These are phyloP conservation scores for Eleutherodactylus coqui DNA, from an alignment of 2,797 vertebrate genomes.

Conservation along the genomic window DNA sequence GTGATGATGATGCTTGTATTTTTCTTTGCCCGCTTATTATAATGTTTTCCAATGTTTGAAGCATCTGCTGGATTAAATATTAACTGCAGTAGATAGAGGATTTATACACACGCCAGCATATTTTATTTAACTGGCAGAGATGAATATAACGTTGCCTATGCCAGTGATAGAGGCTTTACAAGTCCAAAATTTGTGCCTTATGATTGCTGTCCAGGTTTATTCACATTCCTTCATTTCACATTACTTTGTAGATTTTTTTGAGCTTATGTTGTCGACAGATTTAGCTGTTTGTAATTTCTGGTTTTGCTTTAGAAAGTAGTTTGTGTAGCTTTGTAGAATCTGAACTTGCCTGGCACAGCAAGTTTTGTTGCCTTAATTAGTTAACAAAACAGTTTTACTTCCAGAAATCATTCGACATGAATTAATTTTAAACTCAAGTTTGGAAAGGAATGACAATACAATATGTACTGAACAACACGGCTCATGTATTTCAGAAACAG, in stretches of 20 bases:
- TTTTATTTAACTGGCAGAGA: neutral
- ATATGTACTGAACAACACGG: no score
- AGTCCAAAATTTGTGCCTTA: neutral
- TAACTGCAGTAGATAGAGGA: neutral
- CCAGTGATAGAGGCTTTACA: neutral
- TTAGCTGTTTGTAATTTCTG: neutral
- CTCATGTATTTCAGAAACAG: no score
- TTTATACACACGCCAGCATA: slow-evolving; percentile 1
- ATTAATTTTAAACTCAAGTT: no score
- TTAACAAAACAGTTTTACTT: neutral
- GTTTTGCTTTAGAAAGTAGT: neutral
- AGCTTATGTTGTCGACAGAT: neutral
- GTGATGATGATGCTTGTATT: neutral
- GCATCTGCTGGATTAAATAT: slow-evolving; percentile 48
- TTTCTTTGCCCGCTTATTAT: neutral
- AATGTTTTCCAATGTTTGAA: neutral
- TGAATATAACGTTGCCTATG: neutral
- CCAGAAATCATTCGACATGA: neutral
- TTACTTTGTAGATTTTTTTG: neutral
- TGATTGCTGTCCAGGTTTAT: slow-evolving; percentile 4
- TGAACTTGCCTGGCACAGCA: neutral
- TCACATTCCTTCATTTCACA: neutral
- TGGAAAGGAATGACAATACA: no score
- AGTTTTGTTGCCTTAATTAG: neutral
- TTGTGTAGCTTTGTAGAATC: neutral